Conservation (phyloP, 2,797 vertebrate species). For the Manis crassicaudata region DNA sequence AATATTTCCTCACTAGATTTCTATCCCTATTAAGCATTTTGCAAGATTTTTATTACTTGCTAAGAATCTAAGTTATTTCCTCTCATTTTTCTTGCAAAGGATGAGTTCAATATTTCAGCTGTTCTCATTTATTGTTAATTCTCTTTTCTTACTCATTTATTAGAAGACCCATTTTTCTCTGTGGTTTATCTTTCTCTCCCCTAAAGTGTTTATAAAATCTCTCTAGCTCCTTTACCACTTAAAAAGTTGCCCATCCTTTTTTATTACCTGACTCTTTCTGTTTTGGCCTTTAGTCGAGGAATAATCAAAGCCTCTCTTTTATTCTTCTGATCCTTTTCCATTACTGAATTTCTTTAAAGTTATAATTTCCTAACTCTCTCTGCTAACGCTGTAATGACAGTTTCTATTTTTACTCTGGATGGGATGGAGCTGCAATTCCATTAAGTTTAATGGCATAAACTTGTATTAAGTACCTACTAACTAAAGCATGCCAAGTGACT, state of each 20-base stretch:
- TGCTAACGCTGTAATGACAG: not conserved
- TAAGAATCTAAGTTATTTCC: constrained; percentile 69
- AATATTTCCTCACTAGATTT: constrained; percentile 46
- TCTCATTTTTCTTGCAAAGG: constrained; percentile 66
- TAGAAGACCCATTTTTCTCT: constrained; percentile 50
- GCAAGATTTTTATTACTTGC: constrained; percentile 63
- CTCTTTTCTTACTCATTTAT: constrained; percentile 47
- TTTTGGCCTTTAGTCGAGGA: constrained; percentile 60
- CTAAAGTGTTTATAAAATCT: constrained; percentile 66
- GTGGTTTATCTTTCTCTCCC: constrained; percentile 40
- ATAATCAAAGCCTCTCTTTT: constrained; percentile 51
- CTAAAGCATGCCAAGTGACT: not conserved
- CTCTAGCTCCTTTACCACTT: constrained; percentile 42
- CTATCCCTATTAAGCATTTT: constrained; percentile 58
- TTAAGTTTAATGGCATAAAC: not conserved
- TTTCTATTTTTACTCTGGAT: constrained; percentile 20
- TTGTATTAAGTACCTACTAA: not conserved
- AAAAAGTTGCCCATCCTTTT: constrained; percentile 32
- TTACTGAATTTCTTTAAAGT: constrained; percentile 29
- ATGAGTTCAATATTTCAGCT: constrained; percentile 59
- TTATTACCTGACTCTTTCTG: constrained; percentile 45
- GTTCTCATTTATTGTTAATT: constrained; percentile 74
- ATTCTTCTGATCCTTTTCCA: constrained; percentile 26
- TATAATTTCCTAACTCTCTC: not conserved
- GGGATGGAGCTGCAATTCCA: not conserved